Percentiles rank a stretch among this genome's conserved stretches.
Evolutionary conservation across 2,888 invertebrate genomes (phyloP).

Genomic region (Drosophila colorata): DNA sequence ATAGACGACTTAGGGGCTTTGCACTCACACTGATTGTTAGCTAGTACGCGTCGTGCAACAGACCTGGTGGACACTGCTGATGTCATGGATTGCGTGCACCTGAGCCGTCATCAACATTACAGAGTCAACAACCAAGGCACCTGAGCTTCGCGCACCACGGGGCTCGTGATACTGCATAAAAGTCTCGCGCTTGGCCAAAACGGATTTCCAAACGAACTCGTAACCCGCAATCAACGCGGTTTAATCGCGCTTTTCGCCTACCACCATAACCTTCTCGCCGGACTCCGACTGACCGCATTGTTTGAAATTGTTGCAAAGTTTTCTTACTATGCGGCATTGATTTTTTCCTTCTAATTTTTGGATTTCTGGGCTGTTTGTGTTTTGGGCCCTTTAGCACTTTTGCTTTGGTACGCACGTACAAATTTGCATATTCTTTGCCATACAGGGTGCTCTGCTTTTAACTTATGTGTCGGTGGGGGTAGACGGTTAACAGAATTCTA

Average conservation of each 20-base stretch:
- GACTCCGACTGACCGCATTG: slow-evolving; percentile 50
- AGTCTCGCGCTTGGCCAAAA: slow-evolving; percentile 39
- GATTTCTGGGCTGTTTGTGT: slow-evolving; percentile 27
- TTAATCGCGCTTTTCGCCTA: slow-evolving; percentile 57
- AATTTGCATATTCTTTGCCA: slow-evolving; percentile 63
- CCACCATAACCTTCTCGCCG: slow-evolving; percentile 23
- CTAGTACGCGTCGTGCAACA: slow-evolving; percentile 21
- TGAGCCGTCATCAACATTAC: slow-evolving; percentile 77
- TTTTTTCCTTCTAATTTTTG: slow-evolving; percentile 49
- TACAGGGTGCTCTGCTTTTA: slow-evolving; percentile 35
- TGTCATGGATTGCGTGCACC: slow-evolving; percentile 82
- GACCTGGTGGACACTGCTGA: slow-evolving; percentile 58
- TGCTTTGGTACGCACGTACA: slow-evolving; percentile 58
- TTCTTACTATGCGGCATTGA: slow-evolving; percentile 58
- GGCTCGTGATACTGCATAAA: slow-evolving; percentile 27
- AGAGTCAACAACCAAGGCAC: slow-evolving; percentile 32
- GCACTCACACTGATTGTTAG: slow-evolving; percentile 43
- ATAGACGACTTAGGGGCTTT: slow-evolving; percentile 17
- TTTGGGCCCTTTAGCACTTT: slow-evolving; percentile 44
- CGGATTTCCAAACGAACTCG: slow-evolving; percentile 56
- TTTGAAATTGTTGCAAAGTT: slow-evolving; percentile 41
- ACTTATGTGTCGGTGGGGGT: slow-evolving; percentile 2
- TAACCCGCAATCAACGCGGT: slow-evolving; percentile 68
- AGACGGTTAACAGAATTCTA: no score
- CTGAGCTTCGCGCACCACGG: slow-evolving; percentile 7